Percentiles rank a stretch among this genome's conserved stretches.
phyloP scores from a whole-genome alignment of 2,113 vertebrate genomes.

The Megaceryle torquata region DNA sequence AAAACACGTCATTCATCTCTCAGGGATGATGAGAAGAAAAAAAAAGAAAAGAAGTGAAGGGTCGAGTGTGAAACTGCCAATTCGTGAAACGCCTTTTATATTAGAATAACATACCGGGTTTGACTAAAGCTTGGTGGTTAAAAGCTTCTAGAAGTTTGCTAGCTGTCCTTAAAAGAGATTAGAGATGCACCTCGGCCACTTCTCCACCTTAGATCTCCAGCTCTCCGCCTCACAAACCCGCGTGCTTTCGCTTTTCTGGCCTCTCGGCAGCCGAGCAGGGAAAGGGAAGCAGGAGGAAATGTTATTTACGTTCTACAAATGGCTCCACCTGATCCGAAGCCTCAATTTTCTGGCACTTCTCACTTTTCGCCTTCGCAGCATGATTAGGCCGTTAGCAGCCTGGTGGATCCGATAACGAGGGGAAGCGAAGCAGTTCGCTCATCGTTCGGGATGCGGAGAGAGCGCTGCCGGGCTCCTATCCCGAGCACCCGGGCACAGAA shows the following conservation, averaged over 20 bases:
- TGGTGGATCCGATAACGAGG: background rate
- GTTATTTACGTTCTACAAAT: background rate
- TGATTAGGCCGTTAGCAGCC: background rate
- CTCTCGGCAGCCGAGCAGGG: background rate
- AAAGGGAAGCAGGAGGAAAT: background rate
- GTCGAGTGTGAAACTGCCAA: background rate
- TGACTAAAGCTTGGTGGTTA: background rate
- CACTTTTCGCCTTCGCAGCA: constrained; percentile 32
- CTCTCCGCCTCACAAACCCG: background rate
- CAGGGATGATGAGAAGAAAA: background rate
- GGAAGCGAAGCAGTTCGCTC: background rate
- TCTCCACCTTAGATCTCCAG: background rate
- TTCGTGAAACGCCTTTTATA: constrained; percentile 29
- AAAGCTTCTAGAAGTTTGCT: background rate
- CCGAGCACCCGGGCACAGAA: background rate
- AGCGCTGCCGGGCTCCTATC: background rate
- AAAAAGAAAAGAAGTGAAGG: background rate
- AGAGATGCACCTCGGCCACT: background rate
- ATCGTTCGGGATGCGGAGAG: background rate
- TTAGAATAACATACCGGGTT: background rate
- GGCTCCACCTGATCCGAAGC: background rate
- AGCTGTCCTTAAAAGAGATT: background rate
- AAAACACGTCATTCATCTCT: background rate
- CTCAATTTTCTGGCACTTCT: constrained; percentile 33
- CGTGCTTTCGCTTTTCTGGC: background rate